Evolutionary conservation across 2,888 invertebrate species (phyloP).

Genomic region (Drosophila melanosoma): DNA sequence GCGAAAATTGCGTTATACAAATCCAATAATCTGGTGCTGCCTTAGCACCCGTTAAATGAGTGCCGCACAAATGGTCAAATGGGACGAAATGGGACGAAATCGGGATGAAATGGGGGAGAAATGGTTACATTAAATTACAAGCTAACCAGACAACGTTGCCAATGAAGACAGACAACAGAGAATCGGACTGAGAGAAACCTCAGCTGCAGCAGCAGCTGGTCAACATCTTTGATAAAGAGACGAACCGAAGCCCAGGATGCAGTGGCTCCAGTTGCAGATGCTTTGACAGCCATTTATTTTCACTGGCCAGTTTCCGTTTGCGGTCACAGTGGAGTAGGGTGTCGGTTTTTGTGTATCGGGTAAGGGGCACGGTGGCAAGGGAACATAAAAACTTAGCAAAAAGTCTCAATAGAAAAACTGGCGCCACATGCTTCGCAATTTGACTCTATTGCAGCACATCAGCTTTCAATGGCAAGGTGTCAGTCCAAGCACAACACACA

Average conservation of each 20-base stretch:
- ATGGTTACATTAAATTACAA: slow-evolving; percentile 72
- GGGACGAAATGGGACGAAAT: slow-evolving; percentile 15
- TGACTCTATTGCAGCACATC: slow-evolving; percentile 60
- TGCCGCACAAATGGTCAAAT: slow-evolving; percentile 45
- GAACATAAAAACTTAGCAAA: slow-evolving; percentile 59
- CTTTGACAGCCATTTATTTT: slow-evolving; percentile 40
- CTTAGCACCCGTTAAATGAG: slow-evolving; percentile 41
- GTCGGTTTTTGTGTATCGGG: neutral
- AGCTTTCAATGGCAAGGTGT: slow-evolving; percentile 48
- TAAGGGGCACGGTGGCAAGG: neutral
- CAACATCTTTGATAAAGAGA: slow-evolving; percentile 8
- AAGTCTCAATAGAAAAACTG: slow-evolving; percentile 69
- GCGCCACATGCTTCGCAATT: slow-evolving; percentile 69
- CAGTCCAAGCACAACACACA: slow-evolving; percentile 21
- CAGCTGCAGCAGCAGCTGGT: neutral
- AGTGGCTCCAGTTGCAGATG: slow-evolving; percentile 11
- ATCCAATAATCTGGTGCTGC: slow-evolving; percentile 61
- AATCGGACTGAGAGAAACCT: neutral
- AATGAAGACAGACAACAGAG: slow-evolving; percentile 5
- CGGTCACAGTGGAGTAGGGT: slow-evolving; percentile 3
- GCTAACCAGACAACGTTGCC: slow-evolving; percentile 55
- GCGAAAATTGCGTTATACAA: slow-evolving; percentile 73
- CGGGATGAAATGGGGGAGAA: neutral
- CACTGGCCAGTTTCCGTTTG: slow-evolving; percentile 45
- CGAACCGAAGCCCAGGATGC: neutral